Evolutionary conservation across 2,888 invertebrate species (phyloP).

Genomic region (Iphiclides podalirius): DNA sequence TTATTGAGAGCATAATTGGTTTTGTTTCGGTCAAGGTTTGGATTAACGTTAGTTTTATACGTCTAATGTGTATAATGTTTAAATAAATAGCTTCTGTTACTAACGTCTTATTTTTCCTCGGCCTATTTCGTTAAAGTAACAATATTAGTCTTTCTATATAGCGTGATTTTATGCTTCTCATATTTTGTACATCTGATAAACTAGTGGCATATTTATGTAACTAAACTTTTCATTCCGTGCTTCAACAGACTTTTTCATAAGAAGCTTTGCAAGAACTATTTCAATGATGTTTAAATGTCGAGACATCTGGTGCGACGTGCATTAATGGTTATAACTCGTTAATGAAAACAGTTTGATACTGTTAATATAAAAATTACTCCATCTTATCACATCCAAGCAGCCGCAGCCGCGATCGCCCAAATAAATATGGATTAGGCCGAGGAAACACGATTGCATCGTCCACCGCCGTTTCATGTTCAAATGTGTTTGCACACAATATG

Average conservation of each 20-base stretch:
- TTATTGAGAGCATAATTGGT: slow-evolving; percentile 67
- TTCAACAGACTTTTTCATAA: no score
- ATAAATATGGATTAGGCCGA: slow-evolving; percentile 71
- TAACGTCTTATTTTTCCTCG: slow-evolving; percentile 5
- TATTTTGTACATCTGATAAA: no score
- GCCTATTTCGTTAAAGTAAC: no score
- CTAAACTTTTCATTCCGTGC: no score
- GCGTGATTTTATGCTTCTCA: no score
- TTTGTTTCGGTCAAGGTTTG: slow-evolving; percentile 64
- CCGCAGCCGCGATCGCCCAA: slow-evolving; percentile 59
- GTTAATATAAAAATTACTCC: slow-evolving; percentile 47
- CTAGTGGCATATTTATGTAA: no score
- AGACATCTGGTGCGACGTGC: slow-evolving; percentile 16
- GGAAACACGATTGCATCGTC: slow-evolving; percentile 57
- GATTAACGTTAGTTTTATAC: slow-evolving; percentile 60
- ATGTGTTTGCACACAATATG: slow-evolving; percentile 33
- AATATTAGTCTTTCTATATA: no score
- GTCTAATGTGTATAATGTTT: slow-evolving; percentile 49
- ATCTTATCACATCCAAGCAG: slow-evolving; percentile 53
- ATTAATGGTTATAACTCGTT: no score
- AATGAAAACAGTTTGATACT: no score
- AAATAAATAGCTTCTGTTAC: slow-evolving; percentile 8
- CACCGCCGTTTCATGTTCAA: slow-evolving; percentile 42
- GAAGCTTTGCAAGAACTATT: no score
- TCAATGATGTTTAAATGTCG: not conserved